phyloP scores from a whole-genome alignment of 1,140 invertebrate genomes.

The Cotesia vestalis region DNA sequence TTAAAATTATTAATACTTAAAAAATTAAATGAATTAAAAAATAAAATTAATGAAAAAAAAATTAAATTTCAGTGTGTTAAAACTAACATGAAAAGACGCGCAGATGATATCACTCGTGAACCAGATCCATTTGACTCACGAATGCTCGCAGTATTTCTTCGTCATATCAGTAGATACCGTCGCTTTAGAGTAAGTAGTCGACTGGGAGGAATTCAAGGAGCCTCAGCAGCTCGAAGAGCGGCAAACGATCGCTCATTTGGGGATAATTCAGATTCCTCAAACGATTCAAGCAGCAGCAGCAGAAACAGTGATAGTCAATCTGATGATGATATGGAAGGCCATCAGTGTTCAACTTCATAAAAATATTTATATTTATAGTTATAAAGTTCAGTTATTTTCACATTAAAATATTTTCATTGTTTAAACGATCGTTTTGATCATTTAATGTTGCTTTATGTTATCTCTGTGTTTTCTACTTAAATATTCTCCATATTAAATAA shows the following conservation, averaged over 20 bases:
- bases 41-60: conserved; percentile 18
- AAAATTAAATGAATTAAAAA: conserved; percentile 11
- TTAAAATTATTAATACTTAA: conserved; percentile 36
- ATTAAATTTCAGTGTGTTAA: conserved; percentile 53
- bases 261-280: conserved; percentile 24
- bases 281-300: not conserved
- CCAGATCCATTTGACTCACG: conserved; percentile 22
- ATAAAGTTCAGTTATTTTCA: not conserved
- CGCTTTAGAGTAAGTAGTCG: not conserved
- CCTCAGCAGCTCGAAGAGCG: not conserved
- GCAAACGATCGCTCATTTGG: not conserved
- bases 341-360: conserved; percentile 29
- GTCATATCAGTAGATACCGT: conserved; percentile 21
- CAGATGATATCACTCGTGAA: conserved; percentile 46
- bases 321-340: conserved; percentile 18
- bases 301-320: conserved; percentile 18
- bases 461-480: too few species aligned
- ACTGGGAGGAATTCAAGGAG: not conserved
- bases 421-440: too few species aligned
- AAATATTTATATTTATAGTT: not conserved
- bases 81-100: conserved; percentile 62
- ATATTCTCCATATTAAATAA: too few species aligned
- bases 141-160: conserved; percentile 25
- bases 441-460: too few species aligned
- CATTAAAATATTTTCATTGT: not conserved